A percentile compares a stretch with the other conserved stretches of the same genome.
Evolutionary conservation across 2,888 invertebrate species (phyloP).

Genomic region (Chydorus sphaericus): DNA sequence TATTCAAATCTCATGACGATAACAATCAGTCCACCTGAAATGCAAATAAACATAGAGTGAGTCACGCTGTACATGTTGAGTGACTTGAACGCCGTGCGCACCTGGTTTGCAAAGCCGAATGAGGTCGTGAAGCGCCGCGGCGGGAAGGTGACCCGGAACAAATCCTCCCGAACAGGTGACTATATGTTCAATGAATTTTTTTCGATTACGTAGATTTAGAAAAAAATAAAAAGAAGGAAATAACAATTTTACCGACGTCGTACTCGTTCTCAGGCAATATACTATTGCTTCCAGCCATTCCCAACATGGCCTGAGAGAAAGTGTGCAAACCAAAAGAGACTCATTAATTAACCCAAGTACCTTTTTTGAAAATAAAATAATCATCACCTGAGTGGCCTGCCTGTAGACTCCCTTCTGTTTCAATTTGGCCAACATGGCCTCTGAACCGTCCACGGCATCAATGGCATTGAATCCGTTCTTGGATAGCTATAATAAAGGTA

Average conservation of each 20-base stretch:
- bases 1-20: slow-evolving; percentile 27
- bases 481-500: slow-evolving; percentile 10
- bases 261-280: background rate
- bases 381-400: slow-evolving; percentile 3
- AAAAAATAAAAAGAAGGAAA: background rate
- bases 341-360: background rate
- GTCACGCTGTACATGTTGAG: background rate
- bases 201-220: background rate
- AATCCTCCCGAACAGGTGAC: slow-evolving; percentile 25
- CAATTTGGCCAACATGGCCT: slow-evolving; percentile 6
- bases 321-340: background rate
- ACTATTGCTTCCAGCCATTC: background rate
- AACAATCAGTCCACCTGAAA: slow-evolving; percentile 24
- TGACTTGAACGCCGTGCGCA: slow-evolving; percentile 14
- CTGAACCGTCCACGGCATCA: slow-evolving; percentile 10
- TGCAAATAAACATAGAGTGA: too few relatives aligned
- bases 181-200: background rate
- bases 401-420: slow-evolving; percentile 3
- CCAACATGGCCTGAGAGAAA: background rate
- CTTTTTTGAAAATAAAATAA: background rate
- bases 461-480: slow-evolving; percentile 19
- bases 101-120: slow-evolving; percentile 25
- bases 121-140: slow-evolving; percentile 24
- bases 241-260: background rate
- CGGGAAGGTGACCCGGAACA: slow-evolving; percentile 27